Base-by-base conservation (phyloP, 2,797 vertebrate species). In the Clarias laeviceps region DNA sequence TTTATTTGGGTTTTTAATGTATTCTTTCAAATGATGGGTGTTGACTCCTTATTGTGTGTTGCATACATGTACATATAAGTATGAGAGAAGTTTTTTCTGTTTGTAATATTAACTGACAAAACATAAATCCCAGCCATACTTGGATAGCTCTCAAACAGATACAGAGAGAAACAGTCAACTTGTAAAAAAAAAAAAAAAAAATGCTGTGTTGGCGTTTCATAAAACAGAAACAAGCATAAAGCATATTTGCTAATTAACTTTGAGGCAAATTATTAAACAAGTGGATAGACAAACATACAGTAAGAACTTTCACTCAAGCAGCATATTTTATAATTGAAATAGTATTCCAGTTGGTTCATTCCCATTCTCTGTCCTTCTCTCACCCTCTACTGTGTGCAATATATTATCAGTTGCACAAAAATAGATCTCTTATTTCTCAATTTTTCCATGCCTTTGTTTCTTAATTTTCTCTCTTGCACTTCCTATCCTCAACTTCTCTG, bases 41-140 rank as follows among this genome's bases (percentile, higher is more conserved):
- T 82, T 82, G 56, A 64, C 24, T 29, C n/a, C 27, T 83, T 22
- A 22, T 40, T 40, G 40, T 29, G 9, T 84, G 18, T 6, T 74
- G 85, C 68, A 69, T 81, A 79, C 54, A 65, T 65, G 4, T 27
- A 14, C 64, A 29, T 66, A 15, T 32, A 82, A 68, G 88, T 88
- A 87, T 90, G 87, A 86, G 86, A n/a, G 20, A 65, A 29, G 27
- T 20, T 56, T 78, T 50, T 57, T 32, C 14, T 37, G 72, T 64
- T 74, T 32, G 14, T 11, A 64, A 34, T 34, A 1, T 68, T 8
- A 11, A 22, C 1, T 24, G 61, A 68, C 57, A 62, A n/a, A 40
- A 18, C 14, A 83, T 50, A 64, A 74, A 37, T 69, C 68, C 68
- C 11, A 70, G 4, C 24, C 72, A 76, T 15, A 14, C 40, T 22